Conservation (phyloP, 2,113 vertebrate species). For the Chrysemys picta region DNA sequence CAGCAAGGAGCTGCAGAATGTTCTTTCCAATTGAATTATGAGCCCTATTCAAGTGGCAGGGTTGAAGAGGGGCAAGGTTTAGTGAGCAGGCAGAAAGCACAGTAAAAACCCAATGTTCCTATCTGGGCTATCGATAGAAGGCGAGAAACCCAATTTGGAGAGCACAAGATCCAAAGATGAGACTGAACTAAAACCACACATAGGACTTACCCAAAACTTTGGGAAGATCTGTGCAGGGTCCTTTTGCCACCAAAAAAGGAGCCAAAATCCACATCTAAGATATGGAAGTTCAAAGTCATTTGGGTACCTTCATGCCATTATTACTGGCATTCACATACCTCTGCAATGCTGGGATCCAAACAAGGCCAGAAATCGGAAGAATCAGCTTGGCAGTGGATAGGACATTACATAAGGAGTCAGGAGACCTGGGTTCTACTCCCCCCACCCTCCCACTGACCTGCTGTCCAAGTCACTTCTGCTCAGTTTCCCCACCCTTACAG, state of each 20-base stretch:
- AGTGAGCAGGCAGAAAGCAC: not conserved
- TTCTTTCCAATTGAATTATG: not conserved
- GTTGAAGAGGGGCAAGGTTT: not conserved
- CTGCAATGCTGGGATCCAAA: not conserved
- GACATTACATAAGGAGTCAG: not conserved
- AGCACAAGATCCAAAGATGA: not conserved
- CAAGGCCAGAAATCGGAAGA: not conserved
- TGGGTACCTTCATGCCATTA: not conserved
- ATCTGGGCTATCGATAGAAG: not conserved
- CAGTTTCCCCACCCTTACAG: not conserved
- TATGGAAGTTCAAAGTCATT: not conserved
- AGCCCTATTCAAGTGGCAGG: not conserved
- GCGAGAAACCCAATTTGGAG: not conserved
- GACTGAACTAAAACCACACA: not conserved
- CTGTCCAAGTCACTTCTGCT: not conserved
- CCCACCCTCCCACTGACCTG: no score
- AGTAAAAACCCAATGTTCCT: rapidly evolving
- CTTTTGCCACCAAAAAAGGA: not conserved
- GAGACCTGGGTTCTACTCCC: not conserved
- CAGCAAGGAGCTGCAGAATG: not conserved
- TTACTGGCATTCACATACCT: not conserved
- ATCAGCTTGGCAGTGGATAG: not conserved
- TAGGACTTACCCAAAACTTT: not conserved
- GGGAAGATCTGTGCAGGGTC: not conserved
- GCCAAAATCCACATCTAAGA: not conserved